phyloP scores from a whole-genome alignment of 2,797 vertebrate genomes.

The Thaleichthys pacificus region DNA sequence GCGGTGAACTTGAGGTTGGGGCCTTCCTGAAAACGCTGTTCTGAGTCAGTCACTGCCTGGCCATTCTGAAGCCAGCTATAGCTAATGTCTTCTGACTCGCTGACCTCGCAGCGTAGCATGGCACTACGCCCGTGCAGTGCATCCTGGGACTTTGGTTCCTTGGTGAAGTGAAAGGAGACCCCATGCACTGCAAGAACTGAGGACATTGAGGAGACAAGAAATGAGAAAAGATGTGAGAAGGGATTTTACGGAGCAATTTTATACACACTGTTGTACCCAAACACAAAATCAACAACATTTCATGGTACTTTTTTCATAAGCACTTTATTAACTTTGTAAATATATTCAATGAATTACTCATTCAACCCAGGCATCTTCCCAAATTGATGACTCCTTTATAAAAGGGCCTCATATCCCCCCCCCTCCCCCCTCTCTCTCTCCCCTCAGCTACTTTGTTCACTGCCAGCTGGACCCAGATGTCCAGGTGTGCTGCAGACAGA shows the following conservation, averaged over 20 bases:
- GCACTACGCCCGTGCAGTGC: constrained; percentile 83
- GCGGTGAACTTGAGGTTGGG: constrained; percentile 80
- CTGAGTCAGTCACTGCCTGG: constrained; percentile 66
- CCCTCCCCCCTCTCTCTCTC: neutral
- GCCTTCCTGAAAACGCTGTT: constrained; percentile 79
- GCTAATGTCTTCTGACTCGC: constrained; percentile 41
- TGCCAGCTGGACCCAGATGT: constrained; percentile 19
- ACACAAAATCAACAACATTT: neutral
- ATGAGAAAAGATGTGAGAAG: neutral
- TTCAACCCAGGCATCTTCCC: no score
- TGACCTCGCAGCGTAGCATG: constrained; percentile 83
- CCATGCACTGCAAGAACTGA: constrained; percentile 59
- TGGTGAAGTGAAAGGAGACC: constrained; percentile 73
- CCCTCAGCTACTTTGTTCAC: constrained; percentile 4
- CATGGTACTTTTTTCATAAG: no score
- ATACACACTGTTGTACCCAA: neutral
- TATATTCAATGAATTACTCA: no score
- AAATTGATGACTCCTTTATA: no score
- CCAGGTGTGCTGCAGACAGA: constrained; percentile 31
- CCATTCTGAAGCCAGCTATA: constrained; percentile 80
- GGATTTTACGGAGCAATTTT: neutral
- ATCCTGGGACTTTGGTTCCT: constrained; percentile 85
- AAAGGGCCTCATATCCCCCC: no score
- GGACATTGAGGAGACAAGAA: constrained; percentile 5
- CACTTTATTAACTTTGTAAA: no score